Evolutionary conservation across 2,113 vertebrate species (phyloP).

Genomic region (Mystacornis crossleyi): DNA sequence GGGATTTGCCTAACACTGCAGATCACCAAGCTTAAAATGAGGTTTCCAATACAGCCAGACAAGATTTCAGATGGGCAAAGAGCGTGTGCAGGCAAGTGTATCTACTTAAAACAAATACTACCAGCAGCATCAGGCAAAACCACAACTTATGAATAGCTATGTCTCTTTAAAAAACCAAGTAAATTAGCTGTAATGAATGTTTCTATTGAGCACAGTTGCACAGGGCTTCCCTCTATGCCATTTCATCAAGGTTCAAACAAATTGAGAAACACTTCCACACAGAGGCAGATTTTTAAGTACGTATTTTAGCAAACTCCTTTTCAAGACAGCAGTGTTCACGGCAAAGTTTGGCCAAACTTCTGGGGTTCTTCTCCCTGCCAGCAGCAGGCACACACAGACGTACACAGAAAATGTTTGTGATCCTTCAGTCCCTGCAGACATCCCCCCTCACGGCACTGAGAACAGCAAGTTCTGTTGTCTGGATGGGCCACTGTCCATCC

Average conservation of each 20-base stretch:
- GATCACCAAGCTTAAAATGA: background rate
- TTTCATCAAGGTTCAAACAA: slow-evolving; percentile 41
- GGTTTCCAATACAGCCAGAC: background rate
- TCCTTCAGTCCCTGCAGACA: background rate
- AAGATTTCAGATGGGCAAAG: slow-evolving; percentile 33
- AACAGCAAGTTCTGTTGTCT: background rate
- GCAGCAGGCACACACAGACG: background rate
- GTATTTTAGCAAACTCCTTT: background rate
- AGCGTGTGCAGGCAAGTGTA: slow-evolving; percentile 39
- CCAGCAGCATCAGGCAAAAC: slow-evolving; percentile 48
- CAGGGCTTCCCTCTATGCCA: slow-evolving; percentile 4
- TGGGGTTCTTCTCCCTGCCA: background rate
- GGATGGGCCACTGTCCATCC: background rate
- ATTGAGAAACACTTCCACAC: background rate
- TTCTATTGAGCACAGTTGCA: slow-evolving; percentile 23
- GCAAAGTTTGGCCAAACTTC: background rate
- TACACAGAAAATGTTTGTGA: background rate
- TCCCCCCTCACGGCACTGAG: background rate
- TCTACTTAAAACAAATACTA: slow-evolving; percentile 51
- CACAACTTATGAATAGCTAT: slow-evolving; percentile 38
- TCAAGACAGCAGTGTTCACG: background rate
- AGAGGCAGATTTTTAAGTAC: background rate
- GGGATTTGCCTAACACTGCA: background rate
- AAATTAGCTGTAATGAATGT: slow-evolving; percentile 52
- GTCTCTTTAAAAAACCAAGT: slow-evolving; percentile 31